phyloP scores from a whole-genome alignment of 2,888 invertebrate genomes.

The Malthinus seriepunctatus region DNA sequence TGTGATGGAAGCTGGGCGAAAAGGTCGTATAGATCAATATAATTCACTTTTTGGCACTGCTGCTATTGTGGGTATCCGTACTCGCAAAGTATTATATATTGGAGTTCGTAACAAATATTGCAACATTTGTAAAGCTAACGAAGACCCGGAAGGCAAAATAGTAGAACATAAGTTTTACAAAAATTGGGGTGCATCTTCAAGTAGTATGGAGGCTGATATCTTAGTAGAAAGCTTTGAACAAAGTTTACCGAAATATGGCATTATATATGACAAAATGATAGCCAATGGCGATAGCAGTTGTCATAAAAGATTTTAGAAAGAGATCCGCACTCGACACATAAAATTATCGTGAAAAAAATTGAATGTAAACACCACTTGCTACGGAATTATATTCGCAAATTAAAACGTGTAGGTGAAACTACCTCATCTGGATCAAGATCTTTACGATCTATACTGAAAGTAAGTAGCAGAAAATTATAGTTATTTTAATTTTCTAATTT shows the following conservation, averaged over 20 bases:
- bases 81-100: not conserved
- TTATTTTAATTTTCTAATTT: not conserved
- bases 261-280: constrained; percentile 5
- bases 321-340: not conserved
- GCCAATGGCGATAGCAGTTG: constrained; percentile 8
- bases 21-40: not conserved
- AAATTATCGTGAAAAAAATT: not conserved
- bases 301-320: not conserved
- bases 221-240: not conserved
- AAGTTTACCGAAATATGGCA: not conserved
- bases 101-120: constrained; percentile 3
- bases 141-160: not conserved
- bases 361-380: constrained; percentile 4
- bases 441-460: not conserved
- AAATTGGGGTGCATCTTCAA: not conserved
- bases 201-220: not conserved
- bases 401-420: not conserved
- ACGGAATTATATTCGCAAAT: not conserved
- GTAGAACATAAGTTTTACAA: not conserved
- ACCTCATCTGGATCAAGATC: not conserved
- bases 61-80: not conserved
- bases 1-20: constrained; percentile 3
- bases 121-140: not conserved
- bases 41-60: not conserved
- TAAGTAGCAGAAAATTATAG: not conserved